Evolutionary conservation across 2,797 vertebrate species (phyloP).

Genomic region (Ceryle rudis): DNA sequence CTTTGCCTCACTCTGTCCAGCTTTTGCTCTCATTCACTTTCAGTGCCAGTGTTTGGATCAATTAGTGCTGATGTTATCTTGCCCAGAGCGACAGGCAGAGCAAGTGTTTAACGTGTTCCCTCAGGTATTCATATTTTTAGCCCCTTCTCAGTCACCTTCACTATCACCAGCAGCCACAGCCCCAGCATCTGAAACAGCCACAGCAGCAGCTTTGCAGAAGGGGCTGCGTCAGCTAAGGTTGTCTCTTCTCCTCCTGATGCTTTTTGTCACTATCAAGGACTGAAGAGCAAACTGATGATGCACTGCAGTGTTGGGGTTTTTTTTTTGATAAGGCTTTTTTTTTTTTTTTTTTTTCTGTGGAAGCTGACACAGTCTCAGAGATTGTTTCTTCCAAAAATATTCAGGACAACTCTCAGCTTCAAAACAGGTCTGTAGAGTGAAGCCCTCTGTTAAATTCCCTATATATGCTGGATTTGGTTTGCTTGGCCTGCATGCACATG

Average conservation of each 20-base stretch:
- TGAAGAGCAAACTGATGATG: background rate
- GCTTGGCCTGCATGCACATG: background rate
- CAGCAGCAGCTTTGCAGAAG: background rate
- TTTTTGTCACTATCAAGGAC: background rate
- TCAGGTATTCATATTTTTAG: slow-evolving; percentile 42
- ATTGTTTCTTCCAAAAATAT: background rate
- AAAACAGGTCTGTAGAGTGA: background rate
- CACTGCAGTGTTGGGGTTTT: rapidly evolving
- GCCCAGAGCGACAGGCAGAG: background rate
- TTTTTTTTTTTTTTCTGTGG: background rate
- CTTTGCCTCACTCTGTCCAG: background rate
- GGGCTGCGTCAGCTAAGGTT: background rate
- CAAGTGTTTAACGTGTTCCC: background rate
- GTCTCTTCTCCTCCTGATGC: background rate
- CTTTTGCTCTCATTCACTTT: background rate
- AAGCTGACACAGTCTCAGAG: background rate
- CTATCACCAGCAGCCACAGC: background rate
- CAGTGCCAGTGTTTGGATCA: background rate
- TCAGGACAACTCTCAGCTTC: background rate
- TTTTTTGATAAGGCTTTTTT: background rate
- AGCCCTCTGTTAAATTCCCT: background rate
- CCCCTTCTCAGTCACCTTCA: slow-evolving; percentile 47
- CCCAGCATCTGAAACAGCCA: background rate
- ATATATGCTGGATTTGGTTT: background rate
- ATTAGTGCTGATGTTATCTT: slow-evolving; percentile 26